These are phyloP conservation scores for Rhamnusium bicolor DNA, from an alignment of 2,888 invertebrate species.

Conservation along the genomic window DNA sequence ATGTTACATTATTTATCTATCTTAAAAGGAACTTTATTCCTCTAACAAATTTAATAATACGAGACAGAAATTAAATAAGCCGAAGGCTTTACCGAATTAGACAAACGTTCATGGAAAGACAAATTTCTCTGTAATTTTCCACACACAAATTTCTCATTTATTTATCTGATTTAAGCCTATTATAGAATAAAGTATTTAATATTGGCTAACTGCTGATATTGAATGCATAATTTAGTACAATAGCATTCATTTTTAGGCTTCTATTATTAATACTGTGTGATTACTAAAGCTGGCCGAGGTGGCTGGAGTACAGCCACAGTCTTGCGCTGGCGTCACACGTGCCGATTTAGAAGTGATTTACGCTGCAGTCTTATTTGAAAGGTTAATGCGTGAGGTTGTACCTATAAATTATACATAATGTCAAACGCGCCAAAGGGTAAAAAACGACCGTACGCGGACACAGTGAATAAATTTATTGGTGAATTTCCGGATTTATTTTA, in stretches of 20 bases:
- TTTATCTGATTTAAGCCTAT: neutral
- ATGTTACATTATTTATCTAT: neutral
- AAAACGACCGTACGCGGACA: no score
- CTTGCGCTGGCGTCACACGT: no score
- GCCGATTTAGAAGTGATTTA: no score
- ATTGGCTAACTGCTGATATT: neutral
- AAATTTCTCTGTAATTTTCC: neutral
- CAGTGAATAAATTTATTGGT: no score
- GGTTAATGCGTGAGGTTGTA: no score
- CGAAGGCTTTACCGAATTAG: conserved; percentile 7
- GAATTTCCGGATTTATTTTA: no score
- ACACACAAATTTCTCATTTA: conserved; percentile 13
- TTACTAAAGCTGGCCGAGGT: no score
- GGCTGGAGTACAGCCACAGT: no score
- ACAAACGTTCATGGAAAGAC: neutral
- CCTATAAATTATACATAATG: no score
- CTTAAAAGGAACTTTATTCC: neutral
- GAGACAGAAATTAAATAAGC: conserved; percentile 21
- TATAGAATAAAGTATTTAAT: neutral
- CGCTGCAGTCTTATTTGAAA: no score
- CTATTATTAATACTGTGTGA: neutral
- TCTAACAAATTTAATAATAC: conserved; percentile 23
- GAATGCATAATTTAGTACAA: neutral
- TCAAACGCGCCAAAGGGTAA: no score
- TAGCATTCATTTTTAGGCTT: neutral